Percentiles rank a stretch among this genome's conserved stretches.
These are phyloP conservation scores for Cydia strobilella DNA, from an alignment of 1,140 invertebrate genomes.

Conservation along the genomic window DNA sequence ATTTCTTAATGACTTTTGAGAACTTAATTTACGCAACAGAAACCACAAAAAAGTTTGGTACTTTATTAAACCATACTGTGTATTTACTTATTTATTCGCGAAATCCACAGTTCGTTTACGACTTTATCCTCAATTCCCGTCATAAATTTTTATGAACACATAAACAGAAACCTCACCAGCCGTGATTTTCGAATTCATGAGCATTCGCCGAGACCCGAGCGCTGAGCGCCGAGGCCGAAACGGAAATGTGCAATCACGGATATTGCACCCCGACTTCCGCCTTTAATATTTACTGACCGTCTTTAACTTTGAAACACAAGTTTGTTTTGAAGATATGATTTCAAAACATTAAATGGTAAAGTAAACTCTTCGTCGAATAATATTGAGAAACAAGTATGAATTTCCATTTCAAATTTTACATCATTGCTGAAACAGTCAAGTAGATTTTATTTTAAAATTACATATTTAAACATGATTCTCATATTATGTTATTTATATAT, in stretches of 20 bases:
- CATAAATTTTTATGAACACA: constrained; percentile 33
- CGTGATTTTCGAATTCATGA: constrained; percentile 31
- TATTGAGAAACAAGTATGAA: not conserved
- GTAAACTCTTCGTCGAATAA: constrained; percentile 14
- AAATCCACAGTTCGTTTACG: constrained; percentile 17
- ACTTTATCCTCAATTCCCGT: constrained; percentile 11
- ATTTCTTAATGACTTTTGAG: not conserved
- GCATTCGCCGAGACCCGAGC: constrained; percentile 22
- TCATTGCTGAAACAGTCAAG: not conserved
- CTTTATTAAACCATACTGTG: not conserved
- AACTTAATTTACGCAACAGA: not conserved
- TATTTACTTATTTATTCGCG: constrained; percentile 8
- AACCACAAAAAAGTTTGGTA: not conserved
- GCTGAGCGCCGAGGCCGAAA: not conserved
- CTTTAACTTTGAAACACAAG: constrained; percentile 31
- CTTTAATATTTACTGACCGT: constrained; percentile 28
- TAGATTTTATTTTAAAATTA: not conserved
- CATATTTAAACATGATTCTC: too few relatives aligned
- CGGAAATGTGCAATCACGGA: constrained; percentile 30
- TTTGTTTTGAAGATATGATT: constrained; percentile 23
- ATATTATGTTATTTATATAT: too few relatives aligned
- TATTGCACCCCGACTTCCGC: constrained; percentile 28
- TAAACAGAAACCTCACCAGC: constrained; percentile 25
- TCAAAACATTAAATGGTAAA: constrained; percentile 26
- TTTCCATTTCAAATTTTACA: not conserved